These are phyloP conservation scores for Oligia latruncula DNA, from an alignment of 2,888 invertebrate species.

Conservation along the genomic window DNA sequence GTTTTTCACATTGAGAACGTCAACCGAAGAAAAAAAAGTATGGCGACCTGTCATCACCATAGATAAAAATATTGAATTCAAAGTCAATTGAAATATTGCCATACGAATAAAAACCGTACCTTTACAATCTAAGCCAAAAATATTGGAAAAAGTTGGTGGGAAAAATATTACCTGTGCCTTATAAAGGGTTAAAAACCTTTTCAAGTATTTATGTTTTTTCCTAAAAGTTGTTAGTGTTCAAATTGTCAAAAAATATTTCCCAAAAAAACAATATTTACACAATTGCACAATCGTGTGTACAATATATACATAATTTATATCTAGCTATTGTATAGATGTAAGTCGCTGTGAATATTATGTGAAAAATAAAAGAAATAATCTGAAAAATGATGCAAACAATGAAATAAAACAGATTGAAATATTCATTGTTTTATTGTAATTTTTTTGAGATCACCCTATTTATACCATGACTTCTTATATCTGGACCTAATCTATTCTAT, in stretches of 20 bases:
- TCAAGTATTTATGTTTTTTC: not conserved
- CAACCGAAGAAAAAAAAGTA: no score
- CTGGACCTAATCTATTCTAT: not conserved
- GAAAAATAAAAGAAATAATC: conserved; percentile 69
- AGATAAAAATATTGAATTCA: no score
- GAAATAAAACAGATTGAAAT: conserved; percentile 69
- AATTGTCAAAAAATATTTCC: conserved; percentile 26
- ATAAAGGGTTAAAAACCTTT: no score
- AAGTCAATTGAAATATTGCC: no score
- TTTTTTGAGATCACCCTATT: not conserved
- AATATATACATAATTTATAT: conserved; percentile 66
- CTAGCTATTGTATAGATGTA: conserved; percentile 70
- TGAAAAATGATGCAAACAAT: conserved; percentile 73
- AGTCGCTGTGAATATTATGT: conserved; percentile 80
- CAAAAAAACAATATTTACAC: conserved; percentile 44
- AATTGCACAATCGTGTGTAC: conserved; percentile 72
- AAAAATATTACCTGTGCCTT: no score
- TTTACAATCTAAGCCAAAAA: no score
- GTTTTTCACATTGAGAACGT: no score
- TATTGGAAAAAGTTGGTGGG: no score
- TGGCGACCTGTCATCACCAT: no score
- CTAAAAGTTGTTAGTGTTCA: conserved; percentile 24
- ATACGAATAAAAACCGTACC: no score
- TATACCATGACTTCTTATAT: no score
- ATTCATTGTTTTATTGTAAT: conserved; percentile 57